Evolutionary conservation across 2,113 vertebrate species (phyloP).

Genomic region (Noctilio leporinus): DNA sequence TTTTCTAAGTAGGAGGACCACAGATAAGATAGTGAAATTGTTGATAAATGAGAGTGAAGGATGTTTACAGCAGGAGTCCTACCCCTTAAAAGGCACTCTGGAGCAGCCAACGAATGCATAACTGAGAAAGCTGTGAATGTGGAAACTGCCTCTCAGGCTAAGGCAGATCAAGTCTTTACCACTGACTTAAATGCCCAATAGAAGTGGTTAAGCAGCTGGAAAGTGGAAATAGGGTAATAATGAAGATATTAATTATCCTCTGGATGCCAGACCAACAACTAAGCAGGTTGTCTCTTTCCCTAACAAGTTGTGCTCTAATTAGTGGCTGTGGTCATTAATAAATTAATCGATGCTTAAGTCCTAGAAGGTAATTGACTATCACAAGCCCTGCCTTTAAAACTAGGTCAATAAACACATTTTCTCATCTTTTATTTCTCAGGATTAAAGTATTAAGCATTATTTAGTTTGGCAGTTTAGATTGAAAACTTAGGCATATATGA

Average conservation of each 20-base stretch:
- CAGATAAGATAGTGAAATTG: background rate
- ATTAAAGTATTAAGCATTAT: background rate
- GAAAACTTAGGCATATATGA: background rate
- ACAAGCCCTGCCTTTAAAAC: background rate
- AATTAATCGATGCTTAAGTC: background rate
- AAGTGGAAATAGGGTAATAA: background rate
- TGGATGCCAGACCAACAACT: background rate
- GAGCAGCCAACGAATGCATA: background rate
- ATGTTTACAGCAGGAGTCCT: background rate
- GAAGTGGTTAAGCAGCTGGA: background rate
- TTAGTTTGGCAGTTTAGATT: background rate
- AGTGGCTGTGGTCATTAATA: background rate
- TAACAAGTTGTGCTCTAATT: conserved; percentile 1
- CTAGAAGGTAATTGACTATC: background rate
- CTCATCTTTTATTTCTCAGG: background rate
- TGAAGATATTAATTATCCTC: conserved; percentile 22
- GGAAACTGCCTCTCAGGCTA: background rate
- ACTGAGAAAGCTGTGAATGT: background rate
- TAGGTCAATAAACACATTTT: background rate
- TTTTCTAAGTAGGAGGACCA: background rate
- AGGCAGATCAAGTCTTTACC: background rate
- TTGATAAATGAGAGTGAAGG: background rate
- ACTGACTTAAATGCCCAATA: background rate
- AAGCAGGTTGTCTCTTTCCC: background rate
- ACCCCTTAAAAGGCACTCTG: background rate